Evolutionary conservation across 2,797 vertebrate species (phyloP), one percentile per base, ranked within the genome.

Genomic region (Oreortyx pictus): DNA sequence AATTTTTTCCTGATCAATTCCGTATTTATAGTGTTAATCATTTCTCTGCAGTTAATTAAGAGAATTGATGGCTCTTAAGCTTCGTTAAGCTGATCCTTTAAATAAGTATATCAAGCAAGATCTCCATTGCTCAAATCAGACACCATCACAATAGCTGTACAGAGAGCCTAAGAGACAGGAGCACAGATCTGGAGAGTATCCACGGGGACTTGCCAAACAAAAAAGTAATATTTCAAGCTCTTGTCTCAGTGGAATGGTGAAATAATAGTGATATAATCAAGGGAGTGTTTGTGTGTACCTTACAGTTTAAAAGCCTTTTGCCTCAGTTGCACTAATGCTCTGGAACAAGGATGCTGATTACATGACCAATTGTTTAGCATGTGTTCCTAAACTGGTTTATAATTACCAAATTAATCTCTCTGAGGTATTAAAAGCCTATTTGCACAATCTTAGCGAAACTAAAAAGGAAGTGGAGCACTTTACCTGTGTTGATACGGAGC

Each of bases 321-420:
- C 96, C 94, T 93, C 94, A 95, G 95, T 88, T 14, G 0, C 56
- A 81, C 87, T 96, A 96, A 95, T 96, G 95, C 91, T 94, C 92
- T 89, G 94, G 94, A 96, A 97, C 84, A 96, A 94, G 93, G 93
- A 95, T 91, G 90, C 86, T 93, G 95, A 96, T 96, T 96, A 90
- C 93, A 88, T 96, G 97, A 97, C 97, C 97, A 96, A 96, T 97
- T 97, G 96, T 97, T 97, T 97, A 97, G 95, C 89, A 86, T 75
- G 89, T 96, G 94, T 96, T 97, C 95, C 94, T 95, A 97, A 97
- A 97, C 94, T 91, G 95, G 90, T 94, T 98, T 97, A 93, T 97
- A 98, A 98, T 98, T 97, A 97, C 95, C 96, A 96, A 96, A 97
- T 98, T 97, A 97, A 98, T 97, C 96, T 97, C 93, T 93, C 94